phyloP scores from a whole-genome alignment of 2,888 invertebrate genomes.

The Pollenia amentaria region DNA sequence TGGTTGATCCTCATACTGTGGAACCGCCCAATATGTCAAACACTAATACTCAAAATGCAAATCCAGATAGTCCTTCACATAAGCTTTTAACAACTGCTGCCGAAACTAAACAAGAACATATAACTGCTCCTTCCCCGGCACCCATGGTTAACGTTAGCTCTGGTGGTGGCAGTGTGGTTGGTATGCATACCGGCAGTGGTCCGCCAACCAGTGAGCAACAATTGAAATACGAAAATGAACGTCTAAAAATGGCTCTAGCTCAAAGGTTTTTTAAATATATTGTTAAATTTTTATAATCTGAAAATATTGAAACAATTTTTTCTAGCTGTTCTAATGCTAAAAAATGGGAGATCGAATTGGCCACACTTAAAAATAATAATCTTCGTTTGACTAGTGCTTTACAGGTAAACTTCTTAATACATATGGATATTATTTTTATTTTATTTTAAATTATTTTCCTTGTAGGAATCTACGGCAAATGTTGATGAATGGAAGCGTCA shows the following conservation, averaged over 20 bases:
- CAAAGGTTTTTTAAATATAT: conserved; percentile 89
- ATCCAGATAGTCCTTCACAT: conserved; percentile 85
- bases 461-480: conserved; percentile 93
- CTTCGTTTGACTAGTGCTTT: conserved; percentile 96
- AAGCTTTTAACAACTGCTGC: conserved; percentile 79
- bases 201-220: conserved; percentile 88
- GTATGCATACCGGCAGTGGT: conserved; percentile 80
- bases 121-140: conserved; percentile 82
- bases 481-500: conserved; percentile 99
- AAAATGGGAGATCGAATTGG: conserved; percentile 99
- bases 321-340: conserved; percentile 98
- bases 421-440: background rate
- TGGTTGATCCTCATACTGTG: conserved; percentile 85
- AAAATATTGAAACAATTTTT: conserved; percentile 59
- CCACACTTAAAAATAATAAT: conserved; percentile 98
- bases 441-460: background rate
- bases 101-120: conserved; percentile 74
- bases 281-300: background rate
- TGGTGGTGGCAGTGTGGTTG: conserved; percentile 80
- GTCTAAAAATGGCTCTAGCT: conserved; percentile 96
- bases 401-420: conserved; percentile 85
- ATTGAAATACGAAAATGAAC: conserved; percentile 98
- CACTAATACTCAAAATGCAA: conserved; percentile 86
- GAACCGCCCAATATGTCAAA: conserved; percentile 86
- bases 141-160: conserved; percentile 76